Conservation (phyloP, 2,888 invertebrate genomes). For the Phasia obesa region DNA sequence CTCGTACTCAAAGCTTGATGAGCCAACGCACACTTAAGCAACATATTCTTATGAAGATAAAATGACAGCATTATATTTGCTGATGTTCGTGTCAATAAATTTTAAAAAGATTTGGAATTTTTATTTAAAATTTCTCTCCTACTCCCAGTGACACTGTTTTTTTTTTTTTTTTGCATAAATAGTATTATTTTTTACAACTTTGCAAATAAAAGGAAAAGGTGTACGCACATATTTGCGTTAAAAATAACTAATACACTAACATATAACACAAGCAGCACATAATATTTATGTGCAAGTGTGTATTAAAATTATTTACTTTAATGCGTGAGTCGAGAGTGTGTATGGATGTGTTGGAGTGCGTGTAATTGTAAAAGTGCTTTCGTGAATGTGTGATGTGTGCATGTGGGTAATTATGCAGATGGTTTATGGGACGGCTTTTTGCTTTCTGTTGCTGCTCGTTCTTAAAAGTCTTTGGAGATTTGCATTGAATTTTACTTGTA, state of each 20-base stretch:
- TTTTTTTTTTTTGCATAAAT: slow-evolving; percentile 24
- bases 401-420: slow-evolving; percentile 68
- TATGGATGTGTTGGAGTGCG: too few species aligned
- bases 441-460: slow-evolving; percentile 43
- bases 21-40: background rate
- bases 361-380: slow-evolving; percentile 33
- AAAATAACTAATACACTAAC: slow-evolving; percentile 35
- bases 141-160: background rate
- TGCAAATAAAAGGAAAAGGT: slow-evolving; percentile 40
- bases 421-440: slow-evolving; percentile 58
- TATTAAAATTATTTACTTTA: slow-evolving; percentile 18
- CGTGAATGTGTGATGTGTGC: slow-evolving; percentile 20
- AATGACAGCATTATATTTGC: slow-evolving; percentile 20
- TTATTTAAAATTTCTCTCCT: slow-evolving; percentile 40
- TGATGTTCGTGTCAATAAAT: slow-evolving; percentile 65
- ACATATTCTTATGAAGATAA: background rate
- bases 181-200: background rate
- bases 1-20: background rate
- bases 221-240: background rate
- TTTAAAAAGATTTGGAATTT: slow-evolving; percentile 63
- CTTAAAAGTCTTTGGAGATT: slow-evolving; percentile 67
- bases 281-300: slow-evolving; percentile 56
- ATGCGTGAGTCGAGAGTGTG: too few species aligned
- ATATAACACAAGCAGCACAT: slow-evolving; percentile 34
- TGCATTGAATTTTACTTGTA: slow-evolving; percentile 66